These are phyloP conservation scores for Agapornis canus DNA, from an alignment of 2,797 vertebrate genomes.

Conservation along the genomic window DNA sequence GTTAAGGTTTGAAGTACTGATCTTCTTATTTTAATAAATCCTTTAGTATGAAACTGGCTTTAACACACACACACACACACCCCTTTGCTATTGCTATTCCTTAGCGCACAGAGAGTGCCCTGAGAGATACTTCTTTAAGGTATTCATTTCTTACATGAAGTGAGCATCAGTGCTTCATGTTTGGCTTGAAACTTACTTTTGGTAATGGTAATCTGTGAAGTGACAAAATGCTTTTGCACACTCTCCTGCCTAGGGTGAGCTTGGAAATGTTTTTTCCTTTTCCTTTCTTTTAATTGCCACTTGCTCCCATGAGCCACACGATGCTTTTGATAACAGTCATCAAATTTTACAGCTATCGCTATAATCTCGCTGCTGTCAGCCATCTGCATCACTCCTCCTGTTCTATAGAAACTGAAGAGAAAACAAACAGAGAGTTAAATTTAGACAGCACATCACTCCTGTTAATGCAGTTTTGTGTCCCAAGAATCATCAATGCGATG, in stretches of 20 bases:
- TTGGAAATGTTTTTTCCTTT: neutral
- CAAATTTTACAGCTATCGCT: conserved; percentile 63
- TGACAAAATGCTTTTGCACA: neutral
- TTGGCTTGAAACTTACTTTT: neutral
- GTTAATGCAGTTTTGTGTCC: conserved; percentile 34
- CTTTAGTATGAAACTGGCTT: neutral
- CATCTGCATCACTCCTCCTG: conserved; percentile 43
- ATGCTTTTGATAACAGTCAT: conserved; percentile 64
- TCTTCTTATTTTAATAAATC: conserved; percentile 6
- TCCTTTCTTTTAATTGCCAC: conserved; percentile 22
- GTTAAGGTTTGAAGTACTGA: neutral
- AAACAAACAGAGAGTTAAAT: conserved; percentile 55
- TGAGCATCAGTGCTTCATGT: neutral
- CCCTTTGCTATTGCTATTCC: neutral
- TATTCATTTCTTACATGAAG: neutral
- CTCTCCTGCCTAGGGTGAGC: neutral
- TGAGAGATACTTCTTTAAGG: neutral
- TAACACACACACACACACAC: neutral
- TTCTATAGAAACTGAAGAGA: conserved; percentile 24
- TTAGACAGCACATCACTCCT: conserved; percentile 33
- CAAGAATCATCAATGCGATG: neutral
- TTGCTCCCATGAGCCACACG: conserved; percentile 34
- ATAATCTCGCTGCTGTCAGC: conserved; percentile 56
- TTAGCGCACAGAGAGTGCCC: neutral
- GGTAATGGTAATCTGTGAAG: neutral